phyloP scores from a whole-genome alignment of 2,797 vertebrate genomes.

The Smutsia temminckii region DNA sequence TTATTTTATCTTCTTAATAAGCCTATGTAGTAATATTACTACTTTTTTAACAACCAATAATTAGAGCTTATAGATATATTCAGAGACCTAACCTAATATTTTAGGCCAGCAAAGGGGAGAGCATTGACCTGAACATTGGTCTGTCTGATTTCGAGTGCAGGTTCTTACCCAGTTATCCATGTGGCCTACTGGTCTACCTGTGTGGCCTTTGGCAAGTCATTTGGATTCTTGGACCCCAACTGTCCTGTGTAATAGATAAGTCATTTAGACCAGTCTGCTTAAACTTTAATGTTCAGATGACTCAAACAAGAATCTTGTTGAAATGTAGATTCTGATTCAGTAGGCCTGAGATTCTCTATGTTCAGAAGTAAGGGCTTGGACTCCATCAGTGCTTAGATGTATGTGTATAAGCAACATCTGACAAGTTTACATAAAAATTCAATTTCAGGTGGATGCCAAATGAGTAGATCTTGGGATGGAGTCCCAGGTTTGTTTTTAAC shows the following conservation, averaged over 20 bases:
- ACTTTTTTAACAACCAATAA: neutral
- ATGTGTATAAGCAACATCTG: neutral
- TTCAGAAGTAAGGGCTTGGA: neutral
- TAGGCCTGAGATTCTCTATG: neutral
- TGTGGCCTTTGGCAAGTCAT: neutral
- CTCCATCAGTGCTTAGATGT: neutral
- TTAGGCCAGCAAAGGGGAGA: neutral
- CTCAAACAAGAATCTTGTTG: neutral
- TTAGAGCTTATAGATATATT: neutral
- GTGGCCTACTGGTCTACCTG: neutral
- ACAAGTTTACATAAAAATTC: neutral
- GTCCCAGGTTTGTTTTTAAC: neutral
- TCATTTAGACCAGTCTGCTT: neutral
- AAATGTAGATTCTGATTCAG: neutral
- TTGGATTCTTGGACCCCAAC: neutral
- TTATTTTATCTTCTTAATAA: constrained; percentile 11
- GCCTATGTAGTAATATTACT: neutral
- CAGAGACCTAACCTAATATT: neutral
- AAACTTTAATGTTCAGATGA: neutral
- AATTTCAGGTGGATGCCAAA: neutral
- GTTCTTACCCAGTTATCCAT: neutral
- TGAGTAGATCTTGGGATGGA: neutral
- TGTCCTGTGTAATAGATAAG: neutral
- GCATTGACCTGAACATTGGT: neutral
- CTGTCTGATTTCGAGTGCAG: neutral